A percentile compares a stretch with the other conserved stretches of the same genome.
Evolutionary conservation across 2,888 invertebrate species (phyloP).

Genomic region (Drosophila imparisetae): DNA sequence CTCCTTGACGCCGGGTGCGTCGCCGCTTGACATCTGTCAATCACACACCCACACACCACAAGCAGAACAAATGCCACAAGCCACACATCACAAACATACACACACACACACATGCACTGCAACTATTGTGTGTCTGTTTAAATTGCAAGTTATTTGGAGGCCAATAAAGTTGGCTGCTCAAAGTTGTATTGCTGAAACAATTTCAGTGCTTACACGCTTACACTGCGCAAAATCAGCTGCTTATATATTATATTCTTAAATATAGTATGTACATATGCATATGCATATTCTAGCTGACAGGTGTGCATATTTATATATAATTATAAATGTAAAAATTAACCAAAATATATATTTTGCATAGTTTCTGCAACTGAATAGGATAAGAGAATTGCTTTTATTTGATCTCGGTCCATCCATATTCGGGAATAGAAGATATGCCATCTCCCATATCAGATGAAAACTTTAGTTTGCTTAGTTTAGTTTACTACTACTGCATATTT

Average conservation of each 20-base stretch:
- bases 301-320: not conserved
- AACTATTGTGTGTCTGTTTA: conserved; percentile 31
- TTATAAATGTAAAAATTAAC: not conserved
- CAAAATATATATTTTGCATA: not conserved
- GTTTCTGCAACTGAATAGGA: not conserved
- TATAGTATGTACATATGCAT: not conserved
- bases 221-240: conserved; percentile 16
- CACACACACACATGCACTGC: conserved; percentile 8
- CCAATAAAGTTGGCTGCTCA: conserved; percentile 25
- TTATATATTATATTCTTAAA: not conserved
- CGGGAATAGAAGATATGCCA: not conserved
- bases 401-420: not conserved
- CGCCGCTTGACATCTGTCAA: conserved; percentile 45
- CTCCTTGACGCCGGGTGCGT: conserved; percentile 24
- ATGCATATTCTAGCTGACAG: not conserved
- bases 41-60: conserved; percentile 16
- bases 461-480: not conserved
- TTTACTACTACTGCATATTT: not conserved
- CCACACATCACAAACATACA: conserved; percentile 7
- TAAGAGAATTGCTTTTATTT: not conserved
- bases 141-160: conserved; percentile 38
- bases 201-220: conserved; percentile 15
- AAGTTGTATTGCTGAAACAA: conserved; percentile 24
- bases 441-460: not conserved
- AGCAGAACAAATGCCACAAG: conserved; percentile 4